These are phyloP conservation scores for Tholera decimalis DNA, from an alignment of 2,888 invertebrate species.

Conservation along the genomic window DNA sequence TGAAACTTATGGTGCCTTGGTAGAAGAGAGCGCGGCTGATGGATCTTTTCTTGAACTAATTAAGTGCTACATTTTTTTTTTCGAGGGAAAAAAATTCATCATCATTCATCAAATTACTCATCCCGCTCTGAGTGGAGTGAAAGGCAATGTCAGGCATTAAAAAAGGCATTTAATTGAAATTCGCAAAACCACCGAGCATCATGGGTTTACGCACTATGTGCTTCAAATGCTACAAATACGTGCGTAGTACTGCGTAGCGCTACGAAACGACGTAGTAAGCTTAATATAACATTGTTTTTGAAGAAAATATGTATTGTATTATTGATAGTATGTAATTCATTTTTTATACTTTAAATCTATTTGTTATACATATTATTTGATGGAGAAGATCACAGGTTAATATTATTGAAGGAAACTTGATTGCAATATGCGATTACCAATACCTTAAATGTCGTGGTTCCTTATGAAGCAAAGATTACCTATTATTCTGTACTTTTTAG, in stretches of 20 bases:
- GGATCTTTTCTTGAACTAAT: background rate
- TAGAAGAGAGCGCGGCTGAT: conserved; percentile 5
- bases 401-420: background rate
- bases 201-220: background rate
- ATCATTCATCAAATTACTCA: no score
- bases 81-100: no score
- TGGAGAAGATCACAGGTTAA: background rate
- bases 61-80: background rate
- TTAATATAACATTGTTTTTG: conserved; percentile 48
- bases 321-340: no score
- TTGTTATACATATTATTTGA: background rate
- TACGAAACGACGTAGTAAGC: conserved; percentile 68
- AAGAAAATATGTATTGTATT: no score
- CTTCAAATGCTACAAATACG: conserved; percentile 13
- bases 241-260: conserved; percentile 56
- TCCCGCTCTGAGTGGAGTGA: no score
- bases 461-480: background rate
- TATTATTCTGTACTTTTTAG: no score
- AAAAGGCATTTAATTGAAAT: background rate
- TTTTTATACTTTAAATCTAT: background rate
- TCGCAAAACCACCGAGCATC: no score
- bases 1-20: conserved; percentile 32
- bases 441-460: background rate
- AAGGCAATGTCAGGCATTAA: no score
- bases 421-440: background rate